Evolutionary conservation across 2,888 invertebrate species (phyloP).

Genomic region (Nymphalis c-album): DNA sequence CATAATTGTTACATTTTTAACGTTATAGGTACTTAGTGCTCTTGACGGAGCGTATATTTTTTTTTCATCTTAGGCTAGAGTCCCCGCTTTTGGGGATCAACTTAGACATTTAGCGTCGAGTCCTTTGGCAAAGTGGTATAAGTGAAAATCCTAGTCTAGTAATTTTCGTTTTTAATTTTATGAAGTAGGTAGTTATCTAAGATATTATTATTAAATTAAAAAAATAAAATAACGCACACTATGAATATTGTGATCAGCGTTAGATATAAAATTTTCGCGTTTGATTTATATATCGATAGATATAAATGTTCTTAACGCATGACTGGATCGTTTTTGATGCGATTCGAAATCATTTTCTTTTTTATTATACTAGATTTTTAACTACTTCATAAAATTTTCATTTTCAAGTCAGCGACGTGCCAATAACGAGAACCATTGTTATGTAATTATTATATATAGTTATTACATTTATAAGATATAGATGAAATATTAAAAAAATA

Average conservation of each 20-base stretch:
- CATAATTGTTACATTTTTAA: slow-evolving; percentile 47
- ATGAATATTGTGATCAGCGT: slow-evolving; percentile 1
- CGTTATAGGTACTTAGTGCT: slow-evolving; percentile 52
- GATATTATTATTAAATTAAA: background rate
- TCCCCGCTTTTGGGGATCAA: slow-evolving; percentile 39
- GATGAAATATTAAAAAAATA: slow-evolving; percentile 56
- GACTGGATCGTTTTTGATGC: slow-evolving; percentile 10
- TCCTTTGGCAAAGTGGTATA: slow-evolving; percentile 42
- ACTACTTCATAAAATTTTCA: slow-evolving; percentile 27
- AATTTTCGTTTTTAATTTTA: slow-evolving; percentile 41
- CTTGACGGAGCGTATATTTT: slow-evolving; percentile 37
- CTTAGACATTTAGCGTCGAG: slow-evolving; percentile 42
- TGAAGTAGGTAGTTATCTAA: slow-evolving; percentile 45
- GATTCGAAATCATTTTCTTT: slow-evolving; percentile 7
- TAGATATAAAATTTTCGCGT: slow-evolving; percentile 48
- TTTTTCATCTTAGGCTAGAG: slow-evolving; percentile 41
- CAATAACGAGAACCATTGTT: slow-evolving; percentile 72
- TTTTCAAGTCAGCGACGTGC: slow-evolving; percentile 68
- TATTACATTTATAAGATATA: slow-evolving; percentile 77
- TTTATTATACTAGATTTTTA: background rate
- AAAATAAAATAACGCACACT: slow-evolving; percentile 25
- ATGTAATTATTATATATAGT: slow-evolving; percentile 65
- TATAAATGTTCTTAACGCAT: slow-evolving; percentile 68
- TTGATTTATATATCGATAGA: slow-evolving; percentile 72
- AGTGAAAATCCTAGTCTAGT: slow-evolving; percentile 45